Conservation (phyloP, 2,888 invertebrate species). For the Dryocosmus kuriphilus region DNA sequence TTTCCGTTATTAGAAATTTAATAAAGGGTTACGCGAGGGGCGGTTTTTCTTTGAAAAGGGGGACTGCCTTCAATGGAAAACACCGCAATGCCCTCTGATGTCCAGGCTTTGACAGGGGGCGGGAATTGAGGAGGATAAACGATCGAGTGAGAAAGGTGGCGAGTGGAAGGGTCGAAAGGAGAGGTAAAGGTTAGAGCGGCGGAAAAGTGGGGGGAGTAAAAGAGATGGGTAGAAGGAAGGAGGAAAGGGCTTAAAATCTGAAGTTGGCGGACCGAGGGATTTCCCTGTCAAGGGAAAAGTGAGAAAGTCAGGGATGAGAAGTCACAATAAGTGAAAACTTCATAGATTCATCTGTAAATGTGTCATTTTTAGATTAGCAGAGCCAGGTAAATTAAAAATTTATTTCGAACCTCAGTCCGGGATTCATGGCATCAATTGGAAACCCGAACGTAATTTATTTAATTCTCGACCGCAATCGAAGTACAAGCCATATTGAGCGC, state of each 20-base stretch:
- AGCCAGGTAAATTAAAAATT: neutral
- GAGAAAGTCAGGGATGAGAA: constrained; percentile 1
- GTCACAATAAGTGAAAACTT: constrained; percentile 29
- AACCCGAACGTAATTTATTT: neutral
- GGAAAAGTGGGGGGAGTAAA: neutral
- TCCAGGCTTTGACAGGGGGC: neutral
- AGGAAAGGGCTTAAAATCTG: neutral
- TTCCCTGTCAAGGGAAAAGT: neutral
- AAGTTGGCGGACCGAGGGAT: neutral
- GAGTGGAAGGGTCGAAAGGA: neutral
- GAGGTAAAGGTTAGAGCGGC: neutral
- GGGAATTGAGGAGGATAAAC: neutral
- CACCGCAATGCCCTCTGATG: constrained; percentile 9
- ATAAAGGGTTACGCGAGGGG: constrained; percentile 62
- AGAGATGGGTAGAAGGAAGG: neutral
- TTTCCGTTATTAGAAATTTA: constrained; percentile 75
- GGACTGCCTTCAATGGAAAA: constrained; percentile 3
- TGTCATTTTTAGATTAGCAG: neutral
- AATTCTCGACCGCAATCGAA: neutral
- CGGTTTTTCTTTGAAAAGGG: neutral
- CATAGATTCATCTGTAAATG: constrained; percentile 14
- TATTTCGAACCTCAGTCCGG: neutral
- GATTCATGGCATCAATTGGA: neutral
- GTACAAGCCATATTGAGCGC: neutral
- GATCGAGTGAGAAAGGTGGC: neutral